These are phyloP conservation scores for Limnothrissa miodon DNA, from an alignment of 2,113 vertebrate genomes.

Conservation along the genomic window DNA sequence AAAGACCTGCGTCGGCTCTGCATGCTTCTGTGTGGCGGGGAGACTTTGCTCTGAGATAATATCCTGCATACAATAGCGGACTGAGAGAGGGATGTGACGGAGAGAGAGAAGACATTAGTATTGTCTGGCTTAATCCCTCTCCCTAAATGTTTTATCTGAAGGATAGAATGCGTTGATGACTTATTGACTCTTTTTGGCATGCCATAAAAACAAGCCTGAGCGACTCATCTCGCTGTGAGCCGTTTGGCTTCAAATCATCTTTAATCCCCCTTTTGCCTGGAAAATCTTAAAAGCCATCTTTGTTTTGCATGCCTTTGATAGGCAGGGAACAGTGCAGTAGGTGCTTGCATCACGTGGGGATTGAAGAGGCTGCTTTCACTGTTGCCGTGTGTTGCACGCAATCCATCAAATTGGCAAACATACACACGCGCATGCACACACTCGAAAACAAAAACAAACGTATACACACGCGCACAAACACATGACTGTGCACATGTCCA, in stretches of 20 bases:
- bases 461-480: background rate
- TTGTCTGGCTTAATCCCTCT: constrained; percentile 48
- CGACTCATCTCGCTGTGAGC: constrained; percentile 41
- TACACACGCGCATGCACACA: background rate
- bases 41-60: background rate
- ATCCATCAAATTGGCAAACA: background rate
- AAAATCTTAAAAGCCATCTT: constrained; percentile 48
- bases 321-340: background rate
- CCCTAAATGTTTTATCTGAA: constrained; percentile 49
- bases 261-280: constrained; percentile 51
- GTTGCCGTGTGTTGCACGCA: constrained; percentile 10
- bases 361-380: background rate
- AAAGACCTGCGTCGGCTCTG: background rate
- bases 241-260: constrained; percentile 43
- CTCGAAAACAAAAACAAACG: background rate
- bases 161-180: constrained; percentile 49
- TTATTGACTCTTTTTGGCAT: constrained; percentile 59
- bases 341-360: background rate
- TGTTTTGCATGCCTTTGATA: constrained; percentile 7
- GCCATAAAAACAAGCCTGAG: constrained; percentile 28
- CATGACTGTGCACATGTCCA: too few relatives aligned
- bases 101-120: constrained; percentile 34
- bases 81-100: background rate
- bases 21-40: background rate
- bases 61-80: constrained; percentile 15